These are phyloP conservation scores for Zelleria hepariella DNA, from an alignment of 2,888 invertebrate genomes.

Conservation along the genomic window DNA sequence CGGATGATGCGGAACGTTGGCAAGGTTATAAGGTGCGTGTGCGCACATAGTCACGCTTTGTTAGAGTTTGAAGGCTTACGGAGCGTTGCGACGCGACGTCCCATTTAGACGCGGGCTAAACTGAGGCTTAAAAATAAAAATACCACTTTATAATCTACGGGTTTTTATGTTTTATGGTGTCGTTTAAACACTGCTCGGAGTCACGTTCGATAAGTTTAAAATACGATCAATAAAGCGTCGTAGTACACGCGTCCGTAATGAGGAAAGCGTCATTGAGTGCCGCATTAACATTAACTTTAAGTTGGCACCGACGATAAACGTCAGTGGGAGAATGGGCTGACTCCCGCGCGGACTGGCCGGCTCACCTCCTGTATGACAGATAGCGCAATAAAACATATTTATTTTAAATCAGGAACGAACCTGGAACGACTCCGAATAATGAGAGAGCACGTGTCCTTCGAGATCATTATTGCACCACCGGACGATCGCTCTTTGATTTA, in stretches of 20 bases:
- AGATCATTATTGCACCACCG: constrained; percentile 45
- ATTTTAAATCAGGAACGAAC: constrained; percentile 55
- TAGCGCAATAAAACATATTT: constrained; percentile 65
- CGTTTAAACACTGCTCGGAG: neutral
- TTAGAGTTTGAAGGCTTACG: constrained; percentile 16
- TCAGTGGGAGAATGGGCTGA: constrained; percentile 44
- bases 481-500: constrained; percentile 61
- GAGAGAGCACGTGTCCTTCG: constrained; percentile 59
- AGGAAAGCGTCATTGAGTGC: constrained; percentile 40
- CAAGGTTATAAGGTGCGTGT: constrained; percentile 21
- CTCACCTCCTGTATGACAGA: constrained; percentile 61
- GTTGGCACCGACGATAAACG: constrained; percentile 56
- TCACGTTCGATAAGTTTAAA: constrained; percentile 21
- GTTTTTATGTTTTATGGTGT: neutral
- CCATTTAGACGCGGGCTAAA: neutral
- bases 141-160: neutral
- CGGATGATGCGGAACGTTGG: constrained; percentile 5
- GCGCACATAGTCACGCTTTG: constrained; percentile 26
- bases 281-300: constrained; percentile 50
- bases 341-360: constrained; percentile 44
- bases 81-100: neutral
- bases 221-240: constrained; percentile 49
- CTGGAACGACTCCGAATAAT: constrained; percentile 51
- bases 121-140: neutral
- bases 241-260: constrained; percentile 40